Percentiles rank a stretch among this genome's conserved stretches.
Conservation (phyloP, 1,140 invertebrate species). For the Halyomorpha halys region DNA sequence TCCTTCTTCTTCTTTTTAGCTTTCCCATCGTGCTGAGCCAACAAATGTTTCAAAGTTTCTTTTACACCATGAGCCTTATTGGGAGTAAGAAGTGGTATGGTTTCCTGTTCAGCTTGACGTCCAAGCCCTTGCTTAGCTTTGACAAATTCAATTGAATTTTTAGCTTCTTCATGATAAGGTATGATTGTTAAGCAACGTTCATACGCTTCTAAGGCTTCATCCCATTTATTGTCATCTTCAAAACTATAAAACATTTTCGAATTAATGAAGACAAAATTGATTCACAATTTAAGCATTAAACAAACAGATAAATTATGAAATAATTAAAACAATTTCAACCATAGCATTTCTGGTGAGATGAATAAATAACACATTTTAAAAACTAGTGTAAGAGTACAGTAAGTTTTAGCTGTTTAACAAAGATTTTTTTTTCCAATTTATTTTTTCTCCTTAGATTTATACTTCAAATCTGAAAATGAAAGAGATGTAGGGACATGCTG, state of each 20-base stretch:
- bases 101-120: slow-evolving; percentile 41
- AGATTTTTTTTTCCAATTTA: too few relatives aligned
- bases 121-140: slow-evolving; percentile 48
- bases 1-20: slow-evolving; percentile 43
- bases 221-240: slow-evolving; percentile 71
- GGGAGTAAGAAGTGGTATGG: slow-evolving; percentile 43
- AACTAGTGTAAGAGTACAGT: too few relatives aligned
- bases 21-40: slow-evolving; percentile 35
- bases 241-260: slow-evolving; percentile 37
- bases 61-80: slow-evolving; percentile 48
- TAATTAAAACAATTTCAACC: too few relatives aligned
- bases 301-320: too few relatives aligned
- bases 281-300: too few relatives aligned
- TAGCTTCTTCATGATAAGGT: slow-evolving; percentile 73
- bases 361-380: too few relatives aligned
- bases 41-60: slow-evolving; percentile 50
- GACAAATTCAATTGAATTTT: slow-evolving; percentile 65
- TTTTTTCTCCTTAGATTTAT: too few relatives aligned
- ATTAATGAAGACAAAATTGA: too few relatives aligned
- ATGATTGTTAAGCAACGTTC: slow-evolving; percentile 68
- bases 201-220: slow-evolving; percentile 75
- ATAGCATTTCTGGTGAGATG: too few relatives aligned
- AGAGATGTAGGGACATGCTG: too few relatives aligned
- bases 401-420: too few relatives aligned
- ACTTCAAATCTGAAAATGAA: too few relatives aligned